These are phyloP conservation scores for Macrotus californicus DNA, from an alignment of 2,113 vertebrate genomes.

Conservation along the genomic window DNA sequence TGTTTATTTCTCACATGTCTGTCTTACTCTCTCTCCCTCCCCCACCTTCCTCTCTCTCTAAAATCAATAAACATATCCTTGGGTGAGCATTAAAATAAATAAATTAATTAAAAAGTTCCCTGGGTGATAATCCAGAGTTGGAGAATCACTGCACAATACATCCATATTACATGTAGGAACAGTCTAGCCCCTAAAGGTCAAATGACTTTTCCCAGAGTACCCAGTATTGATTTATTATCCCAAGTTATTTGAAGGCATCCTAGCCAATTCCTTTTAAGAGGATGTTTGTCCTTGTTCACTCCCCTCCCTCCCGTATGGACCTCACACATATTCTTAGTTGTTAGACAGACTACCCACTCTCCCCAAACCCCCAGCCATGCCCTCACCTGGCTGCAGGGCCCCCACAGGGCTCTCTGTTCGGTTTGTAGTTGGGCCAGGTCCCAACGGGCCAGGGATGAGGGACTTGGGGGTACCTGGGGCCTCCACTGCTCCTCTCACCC, in stretches of 20 bases:
- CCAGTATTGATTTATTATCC: neutral
- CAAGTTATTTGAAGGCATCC: neutral
- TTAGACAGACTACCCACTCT: neutral
- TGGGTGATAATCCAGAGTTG: neutral
- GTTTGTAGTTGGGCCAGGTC: constrained; percentile 25
- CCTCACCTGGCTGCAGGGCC: constrained; percentile 77
- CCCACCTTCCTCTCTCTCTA: too few relatives aligned
- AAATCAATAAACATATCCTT: too few relatives aligned
- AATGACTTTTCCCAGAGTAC: neutral
- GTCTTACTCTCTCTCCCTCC: too few relatives aligned
- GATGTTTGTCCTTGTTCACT: neutral
- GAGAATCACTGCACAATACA: neutral
- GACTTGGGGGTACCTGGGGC: constrained; percentile 35
- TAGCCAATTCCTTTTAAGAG: neutral
- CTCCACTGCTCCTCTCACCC: constrained; percentile 76
- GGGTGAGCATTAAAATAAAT: too few relatives aligned
- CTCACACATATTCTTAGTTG: neutral
- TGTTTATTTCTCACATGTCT: too few relatives aligned
- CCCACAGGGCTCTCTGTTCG: constrained; percentile 37
- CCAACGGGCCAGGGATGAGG: constrained; percentile 35
- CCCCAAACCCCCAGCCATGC: neutral
- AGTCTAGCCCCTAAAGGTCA: neutral
- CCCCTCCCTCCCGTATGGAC: neutral
- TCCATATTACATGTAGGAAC: neutral
- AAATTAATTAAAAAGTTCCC: neutral